Evolutionary conservation across 1,140 invertebrate genomes (phyloP), one percentile per base, ranked within the genome.

Genomic region (Nautilus pompilius): DNA sequence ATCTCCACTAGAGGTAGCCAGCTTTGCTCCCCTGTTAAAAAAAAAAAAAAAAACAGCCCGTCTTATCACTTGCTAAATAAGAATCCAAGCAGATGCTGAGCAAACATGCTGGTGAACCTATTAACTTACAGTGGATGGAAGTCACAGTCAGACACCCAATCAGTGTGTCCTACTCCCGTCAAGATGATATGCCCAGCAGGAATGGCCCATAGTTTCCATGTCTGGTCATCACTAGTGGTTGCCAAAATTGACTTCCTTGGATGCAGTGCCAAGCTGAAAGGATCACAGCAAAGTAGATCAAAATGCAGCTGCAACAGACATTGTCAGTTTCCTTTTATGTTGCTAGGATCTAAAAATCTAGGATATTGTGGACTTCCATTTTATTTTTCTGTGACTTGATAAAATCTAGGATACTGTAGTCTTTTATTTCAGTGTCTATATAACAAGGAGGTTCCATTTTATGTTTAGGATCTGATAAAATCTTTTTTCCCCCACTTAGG

Each of bases 161-260:
- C 80, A 41, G 80, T 77, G 62, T 84, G 82, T n/a, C 82, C 82
- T 65, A 80, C 76, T 26, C 81, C 81, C 61, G 79, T 81, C 75
- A 82, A 79, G 13, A 82, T 78, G 60, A 82, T 74, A 48, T 83
- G 78, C 58, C 78, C 79, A 64, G 74, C 74, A 6, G 80, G 80
- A 24, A 82, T 70, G 0, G 79, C 70, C 81, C 81, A 83, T 71
- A 84, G 75, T 65, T 84, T 84, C 82, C 82, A 84, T 4, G 77
- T 76, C 56, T 77, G 70, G 66, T 84, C 82, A 73, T 84, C 82
- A 69, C 82, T 83, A 8, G 72, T 78, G 5, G 80, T 82, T 8
- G 77, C 79, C 59, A 83, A 67, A 17, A 82, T 78, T 64, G 81
- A 78, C 63, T 83, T 82, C 6, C 75, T 62, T n/a, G 81, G 82